These are phyloP conservation scores for Antidorcas marsupialis DNA, from an alignment of 2,113 vertebrate genomes.

Conservation along the genomic window DNA sequence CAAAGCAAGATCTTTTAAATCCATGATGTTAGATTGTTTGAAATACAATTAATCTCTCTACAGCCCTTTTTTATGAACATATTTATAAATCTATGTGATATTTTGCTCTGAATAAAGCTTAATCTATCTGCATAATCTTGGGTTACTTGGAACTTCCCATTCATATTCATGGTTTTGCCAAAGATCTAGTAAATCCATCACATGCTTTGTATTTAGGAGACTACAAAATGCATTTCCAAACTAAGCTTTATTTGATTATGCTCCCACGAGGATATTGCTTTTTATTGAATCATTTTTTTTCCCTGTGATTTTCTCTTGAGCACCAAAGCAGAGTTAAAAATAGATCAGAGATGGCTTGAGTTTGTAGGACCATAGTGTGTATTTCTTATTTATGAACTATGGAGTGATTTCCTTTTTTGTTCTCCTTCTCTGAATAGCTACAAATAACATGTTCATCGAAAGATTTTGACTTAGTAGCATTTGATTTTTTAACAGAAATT, in stretches of 20 bases:
- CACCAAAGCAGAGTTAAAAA: slow-evolving; percentile 48
- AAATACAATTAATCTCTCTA: slow-evolving; percentile 46
- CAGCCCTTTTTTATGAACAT: slow-evolving; percentile 44
- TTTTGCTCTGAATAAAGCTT: slow-evolving; percentile 29
- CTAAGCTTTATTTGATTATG: slow-evolving; percentile 45
- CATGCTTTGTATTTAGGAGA: slow-evolving; percentile 2
- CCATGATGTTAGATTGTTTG: slow-evolving; percentile 33
- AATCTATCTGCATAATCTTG: slow-evolving; percentile 39
- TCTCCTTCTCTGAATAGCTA: neutral
- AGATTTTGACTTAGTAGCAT: neutral
- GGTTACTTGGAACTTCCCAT: slow-evolving; percentile 10
- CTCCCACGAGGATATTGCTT: slow-evolving; percentile 36
- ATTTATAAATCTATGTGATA: slow-evolving; percentile 43
- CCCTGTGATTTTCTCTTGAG: slow-evolving; percentile 36
- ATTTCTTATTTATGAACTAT: slow-evolving; percentile 56
- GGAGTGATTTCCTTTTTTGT: neutral
- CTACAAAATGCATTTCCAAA: slow-evolving; percentile 20
- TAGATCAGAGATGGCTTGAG: slow-evolving; percentile 42
- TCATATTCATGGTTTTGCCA: slow-evolving; percentile 44
- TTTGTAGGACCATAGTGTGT: neutral
- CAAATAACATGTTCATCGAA: neutral
- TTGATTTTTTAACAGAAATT: neutral
- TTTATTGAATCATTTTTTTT: slow-evolving; percentile 60
- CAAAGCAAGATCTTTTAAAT: slow-evolving; percentile 40
- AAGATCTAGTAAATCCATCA: neutral